Base-by-base conservation (phyloP, 2,888 invertebrate genomes). In the Mantis religiosa region DNA sequence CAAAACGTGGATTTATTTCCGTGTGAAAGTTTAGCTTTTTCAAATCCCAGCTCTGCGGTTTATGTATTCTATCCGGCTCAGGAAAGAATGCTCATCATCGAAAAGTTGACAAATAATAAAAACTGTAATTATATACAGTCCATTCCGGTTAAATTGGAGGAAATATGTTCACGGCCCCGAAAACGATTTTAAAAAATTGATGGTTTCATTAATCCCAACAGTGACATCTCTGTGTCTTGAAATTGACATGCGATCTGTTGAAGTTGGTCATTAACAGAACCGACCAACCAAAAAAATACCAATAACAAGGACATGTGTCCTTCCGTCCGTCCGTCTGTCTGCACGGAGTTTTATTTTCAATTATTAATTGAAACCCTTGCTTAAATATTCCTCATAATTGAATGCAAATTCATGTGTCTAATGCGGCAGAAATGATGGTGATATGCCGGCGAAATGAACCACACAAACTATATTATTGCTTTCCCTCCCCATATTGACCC, bases 401-500 rank as follows among this genome's bases (percentile, higher is more conserved):
- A 41, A 87, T 87, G 87, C n/a, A 84, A 34, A 84, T 84, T 20
- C 84, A 84, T 25, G 82, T 30, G 87, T n/a, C 54, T 87, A 87
- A 82, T 87, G 34, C 87, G 82, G 82, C 87, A 28, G 81, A 81
- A 84, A 81, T 28, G 71, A 71, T 71, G 34, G 84, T 28, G 41
- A 41, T 41, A 41, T 71, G 54, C 54, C 20, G 54, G 54, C 54
- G 54, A 71, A 71, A 71, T 71, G 54, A 71, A 71, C 20, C 54
- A 71, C 54, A 71, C 54, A 71, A 71, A 71, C 54, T 71, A 71
- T 71, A 71, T 71, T 71, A 71, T 71, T 71, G 54, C 54, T 71
- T 71, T 71, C 54, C 54, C 54, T 71, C 54, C n/a, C 54, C 28
- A 84, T 30, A 28, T 84, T 84, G 84, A 30, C 28, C 86, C n/a